These are phyloP conservation scores for Amphipoea lucens DNA, from an alignment of 2,888 invertebrate genomes.

Conservation along the genomic window DNA sequence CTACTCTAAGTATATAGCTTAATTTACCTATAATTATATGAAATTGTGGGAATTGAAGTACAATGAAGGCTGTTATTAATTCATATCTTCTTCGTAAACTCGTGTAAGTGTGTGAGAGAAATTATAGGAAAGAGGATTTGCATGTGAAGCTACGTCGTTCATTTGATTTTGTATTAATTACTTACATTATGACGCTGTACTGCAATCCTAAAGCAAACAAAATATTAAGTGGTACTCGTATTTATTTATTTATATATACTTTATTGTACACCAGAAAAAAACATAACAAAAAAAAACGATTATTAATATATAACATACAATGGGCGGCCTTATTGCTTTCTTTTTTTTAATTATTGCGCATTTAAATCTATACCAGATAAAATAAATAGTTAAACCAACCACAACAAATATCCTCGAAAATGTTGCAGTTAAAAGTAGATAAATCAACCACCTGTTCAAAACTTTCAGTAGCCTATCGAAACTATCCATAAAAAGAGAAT, in stretches of 20 bases:
- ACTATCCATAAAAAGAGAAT: slow-evolving; percentile 11
- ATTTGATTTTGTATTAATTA: slow-evolving; percentile 23
- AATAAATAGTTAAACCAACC: neutral
- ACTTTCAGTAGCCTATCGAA: slow-evolving; percentile 21
- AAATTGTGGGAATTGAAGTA: slow-evolving; percentile 36
- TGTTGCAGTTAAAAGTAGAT: neutral
- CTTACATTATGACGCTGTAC: slow-evolving; percentile 2
- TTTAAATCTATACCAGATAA: neutral
- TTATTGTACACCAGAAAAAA: no score
- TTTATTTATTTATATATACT: neutral
- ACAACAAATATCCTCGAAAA: neutral
- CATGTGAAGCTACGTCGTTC: slow-evolving; percentile 12
- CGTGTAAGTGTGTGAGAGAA: neutral
- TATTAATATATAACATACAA: no score
- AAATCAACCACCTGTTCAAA: slow-evolving; percentile 7
- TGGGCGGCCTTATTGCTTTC: no score
- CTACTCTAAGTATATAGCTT: neutral
- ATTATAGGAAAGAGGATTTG: slow-evolving; percentile 22
- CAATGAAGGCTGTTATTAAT: slow-evolving; percentile 26
- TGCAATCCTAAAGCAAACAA: neutral
- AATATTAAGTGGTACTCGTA: neutral
- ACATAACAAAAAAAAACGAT: no score
- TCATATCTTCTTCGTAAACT: neutral
- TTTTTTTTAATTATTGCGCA: neutral
- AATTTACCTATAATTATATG: slow-evolving; percentile 5